phyloP scores from a whole-genome alignment of 2,113 vertebrate genomes.

The Tylochromis polylepis region DNA sequence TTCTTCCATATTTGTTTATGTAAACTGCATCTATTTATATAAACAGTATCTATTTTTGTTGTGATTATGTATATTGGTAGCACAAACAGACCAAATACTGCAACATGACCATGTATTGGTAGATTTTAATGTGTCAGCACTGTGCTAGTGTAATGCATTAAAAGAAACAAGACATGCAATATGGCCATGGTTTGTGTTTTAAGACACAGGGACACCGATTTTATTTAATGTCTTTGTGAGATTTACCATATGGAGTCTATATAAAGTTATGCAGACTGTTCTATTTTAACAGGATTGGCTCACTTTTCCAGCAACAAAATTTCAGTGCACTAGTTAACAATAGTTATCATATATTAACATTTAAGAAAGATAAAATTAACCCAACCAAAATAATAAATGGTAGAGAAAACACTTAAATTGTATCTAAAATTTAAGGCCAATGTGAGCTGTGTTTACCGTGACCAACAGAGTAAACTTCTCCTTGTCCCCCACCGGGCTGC shows the following conservation, averaged over 20 bases:
- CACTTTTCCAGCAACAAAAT: neutral
- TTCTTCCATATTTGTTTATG: too few species aligned
- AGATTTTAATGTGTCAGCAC: neutral
- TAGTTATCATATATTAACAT: neutral
- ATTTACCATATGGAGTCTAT: neutral
- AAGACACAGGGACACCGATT: too few species aligned
- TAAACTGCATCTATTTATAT: too few species aligned
- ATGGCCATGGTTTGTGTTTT: neutral
- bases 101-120: neutral
- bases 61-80: neutral
- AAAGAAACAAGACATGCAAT: neutral
- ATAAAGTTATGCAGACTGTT: neutral
- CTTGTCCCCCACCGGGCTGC: conserved; percentile 75
- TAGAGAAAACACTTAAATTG: neutral
- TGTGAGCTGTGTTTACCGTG: neutral
- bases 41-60: neutral
- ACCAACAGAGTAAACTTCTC: conserved; percentile 74
- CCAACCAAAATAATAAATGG: neutral
- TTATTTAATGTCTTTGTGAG: neutral
- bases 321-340: neutral
- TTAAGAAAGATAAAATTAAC: neutral
- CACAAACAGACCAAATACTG: neutral
- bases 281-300: neutral
- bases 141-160: neutral
- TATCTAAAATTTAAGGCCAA: neutral